A percentile compares a stretch with the other conserved stretches of the same genome.
These are phyloP conservation scores for Leptopilina syphax DNA, from an alignment of 2,888 invertebrate genomes.

Conservation along the genomic window DNA sequence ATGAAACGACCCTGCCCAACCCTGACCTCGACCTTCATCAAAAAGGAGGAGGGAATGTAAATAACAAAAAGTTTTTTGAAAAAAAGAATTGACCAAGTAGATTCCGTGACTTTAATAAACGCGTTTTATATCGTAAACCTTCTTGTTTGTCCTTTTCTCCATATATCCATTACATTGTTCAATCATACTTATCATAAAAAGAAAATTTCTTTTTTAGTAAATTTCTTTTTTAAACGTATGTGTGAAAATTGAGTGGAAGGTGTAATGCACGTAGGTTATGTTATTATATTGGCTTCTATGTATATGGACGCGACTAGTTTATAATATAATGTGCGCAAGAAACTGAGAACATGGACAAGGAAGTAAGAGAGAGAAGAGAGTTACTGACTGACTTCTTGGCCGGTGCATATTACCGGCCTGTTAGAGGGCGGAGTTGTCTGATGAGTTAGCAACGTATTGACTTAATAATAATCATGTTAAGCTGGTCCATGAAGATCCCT, in stretches of 20 bases:
- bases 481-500: constrained; percentile 62
- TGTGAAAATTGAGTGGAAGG: constrained; percentile 19
- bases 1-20: constrained; percentile 67
- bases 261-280: constrained; percentile 10
- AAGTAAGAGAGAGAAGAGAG: constrained; percentile 47
- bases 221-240: not conserved
- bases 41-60: constrained; percentile 10
- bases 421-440: constrained; percentile 76
- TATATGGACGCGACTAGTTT: not conserved
- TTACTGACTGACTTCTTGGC: constrained; percentile 73
- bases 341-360: constrained; percentile 22
- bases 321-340: constrained; percentile 41
- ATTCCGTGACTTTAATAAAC: constrained; percentile 66
- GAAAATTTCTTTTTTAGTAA: not conserved
- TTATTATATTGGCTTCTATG: not conserved
- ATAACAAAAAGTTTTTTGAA: constrained; percentile 3
- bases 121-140: constrained; percentile 54
- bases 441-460: constrained; percentile 77
- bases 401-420: constrained; percentile 76
- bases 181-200: constrained; percentile 7
- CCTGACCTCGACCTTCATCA: constrained; percentile 67
- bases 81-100: constrained; percentile 44
- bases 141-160: constrained; percentile 56
- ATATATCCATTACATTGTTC: constrained; percentile 60
- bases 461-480: constrained; percentile 77